Evolutionary conservation across 2,113 vertebrate species (phyloP), one percentile per base, ranked within the genome.

Genomic region (Arothron firmamentum): DNA sequence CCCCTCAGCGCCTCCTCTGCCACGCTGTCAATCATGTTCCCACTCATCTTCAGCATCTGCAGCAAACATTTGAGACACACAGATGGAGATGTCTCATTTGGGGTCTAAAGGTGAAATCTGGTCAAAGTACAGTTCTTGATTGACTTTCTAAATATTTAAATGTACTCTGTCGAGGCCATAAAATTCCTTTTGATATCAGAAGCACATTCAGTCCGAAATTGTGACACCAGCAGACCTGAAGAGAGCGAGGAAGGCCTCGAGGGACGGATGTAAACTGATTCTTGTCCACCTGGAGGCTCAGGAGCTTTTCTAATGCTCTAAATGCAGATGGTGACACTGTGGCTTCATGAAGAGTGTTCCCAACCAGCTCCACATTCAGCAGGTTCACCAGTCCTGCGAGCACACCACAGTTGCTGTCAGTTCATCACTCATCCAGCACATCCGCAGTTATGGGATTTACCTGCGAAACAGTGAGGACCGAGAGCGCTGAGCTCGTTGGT

Each of bases 261-360:
- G 90, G 92, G 17, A 93, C 60, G 19, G 70, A 82, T 4, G 62
- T 74, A 53, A 95, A 92, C 1, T 1, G 72, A 77, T 94, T 94
- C 17, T 60, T 74, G 67, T 89, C 83, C 64, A 94, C 43, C 21
- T 84, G 80, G 18, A 93, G 81, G 45, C 80, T 71, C 20, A 83
- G 79, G 17, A 94, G 84, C 13, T 43, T 83, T 74, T 47, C n/a
- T 4, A 94, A 78, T 0, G 90, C 84, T 56, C 52, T 84, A 67
- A 93, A 91, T 23, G 90, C 62, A 23, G 62, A 13, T 0, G 86
- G 88, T 19, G 84, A 86, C 62, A 94, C 69, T 1, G 80, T 81
- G 19, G 57, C 85, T 0, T 92, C 86, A 18, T 89, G 81, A 52
- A 93, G 85, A 10, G 61, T 12, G 49, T 92, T 94, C 6, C 86